These are phyloP conservation scores for Metopia argyrocephala DNA, from an alignment of 2,888 invertebrate genomes.

Conservation along the genomic window DNA sequence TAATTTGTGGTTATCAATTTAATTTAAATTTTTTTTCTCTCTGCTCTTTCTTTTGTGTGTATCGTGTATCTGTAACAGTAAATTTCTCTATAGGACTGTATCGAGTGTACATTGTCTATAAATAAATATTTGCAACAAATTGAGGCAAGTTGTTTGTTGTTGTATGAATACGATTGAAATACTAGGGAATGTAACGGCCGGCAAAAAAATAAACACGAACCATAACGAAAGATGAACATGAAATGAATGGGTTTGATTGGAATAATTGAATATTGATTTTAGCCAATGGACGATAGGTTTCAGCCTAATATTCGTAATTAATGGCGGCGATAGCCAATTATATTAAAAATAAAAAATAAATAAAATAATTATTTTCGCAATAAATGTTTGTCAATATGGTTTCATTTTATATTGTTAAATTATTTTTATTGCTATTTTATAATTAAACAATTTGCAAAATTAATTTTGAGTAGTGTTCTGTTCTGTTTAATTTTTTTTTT, in stretches of 20 bases:
- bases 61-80: no score
- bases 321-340: slow-evolving; percentile 60
- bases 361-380: no score
- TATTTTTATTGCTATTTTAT: slow-evolving; percentile 50
- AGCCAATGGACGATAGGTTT: slow-evolving; percentile 48
- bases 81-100: no score
- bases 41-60: no score
- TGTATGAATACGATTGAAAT: neutral
- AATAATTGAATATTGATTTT: slow-evolving; percentile 65
- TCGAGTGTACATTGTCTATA: neutral
- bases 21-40: slow-evolving; percentile 71
- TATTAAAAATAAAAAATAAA: slow-evolving; percentile 40
- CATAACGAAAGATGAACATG: slow-evolving; percentile 1
- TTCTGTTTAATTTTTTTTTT: slow-evolving; percentile 6
- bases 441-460: slow-evolving; percentile 60
- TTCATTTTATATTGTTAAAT: slow-evolving; percentile 6
- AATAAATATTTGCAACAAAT: slow-evolving; percentile 24
- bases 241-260: slow-evolving; percentile 59
- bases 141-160: slow-evolving; percentile 9
- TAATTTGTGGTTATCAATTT: slow-evolving; percentile 79
- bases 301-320: slow-evolving; percentile 58
- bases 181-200: slow-evolving; percentile 36
- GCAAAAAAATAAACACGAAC: slow-evolving; percentile 27
- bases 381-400: no score
- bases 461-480: slow-evolving; percentile 58